Percentiles rank a stretch among this genome's conserved stretches.
These are phyloP conservation scores for Eulemur albifrons DNA, from an alignment of 2,797 vertebrate species.

Conservation along the genomic window DNA sequence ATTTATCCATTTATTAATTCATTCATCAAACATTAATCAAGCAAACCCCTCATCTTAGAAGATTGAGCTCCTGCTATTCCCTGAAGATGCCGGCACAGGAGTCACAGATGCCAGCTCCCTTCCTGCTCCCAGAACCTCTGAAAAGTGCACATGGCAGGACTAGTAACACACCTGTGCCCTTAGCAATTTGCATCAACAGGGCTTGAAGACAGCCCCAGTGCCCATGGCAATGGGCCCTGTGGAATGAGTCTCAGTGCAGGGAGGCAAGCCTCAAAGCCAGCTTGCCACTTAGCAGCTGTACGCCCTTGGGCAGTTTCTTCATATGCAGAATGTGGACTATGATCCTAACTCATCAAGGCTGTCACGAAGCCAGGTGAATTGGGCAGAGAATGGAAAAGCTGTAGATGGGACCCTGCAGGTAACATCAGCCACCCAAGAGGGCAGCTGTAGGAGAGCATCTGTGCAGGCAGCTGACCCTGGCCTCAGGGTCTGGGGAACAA, in stretches of 20 bases:
- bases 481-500: background rate
- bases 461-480: background rate
- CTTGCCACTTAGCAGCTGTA: background rate
- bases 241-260: background rate
- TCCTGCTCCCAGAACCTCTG: background rate
- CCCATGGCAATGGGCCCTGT: background rate
- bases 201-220: background rate
- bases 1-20: conserved; percentile 36
- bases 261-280: background rate
- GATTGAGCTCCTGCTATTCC: background rate
- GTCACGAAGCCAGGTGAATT: background rate
- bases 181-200: background rate
- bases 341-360: background rate
- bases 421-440: background rate
- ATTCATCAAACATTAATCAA: conserved; percentile 29
- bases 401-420: background rate
- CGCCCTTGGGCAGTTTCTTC: conserved; percentile 10
- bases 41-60: background rate
- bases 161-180: background rate
- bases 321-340: background rate
- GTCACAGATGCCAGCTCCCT: background rate
- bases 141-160: background rate
- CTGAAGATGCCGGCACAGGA: background rate
- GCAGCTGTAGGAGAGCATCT: background rate
- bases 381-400: background rate